Evolutionary conservation across 2,797 vertebrate genomes (phyloP), one percentile per base, ranked within the genome.

Genomic region (Numenius phaeopus): DNA sequence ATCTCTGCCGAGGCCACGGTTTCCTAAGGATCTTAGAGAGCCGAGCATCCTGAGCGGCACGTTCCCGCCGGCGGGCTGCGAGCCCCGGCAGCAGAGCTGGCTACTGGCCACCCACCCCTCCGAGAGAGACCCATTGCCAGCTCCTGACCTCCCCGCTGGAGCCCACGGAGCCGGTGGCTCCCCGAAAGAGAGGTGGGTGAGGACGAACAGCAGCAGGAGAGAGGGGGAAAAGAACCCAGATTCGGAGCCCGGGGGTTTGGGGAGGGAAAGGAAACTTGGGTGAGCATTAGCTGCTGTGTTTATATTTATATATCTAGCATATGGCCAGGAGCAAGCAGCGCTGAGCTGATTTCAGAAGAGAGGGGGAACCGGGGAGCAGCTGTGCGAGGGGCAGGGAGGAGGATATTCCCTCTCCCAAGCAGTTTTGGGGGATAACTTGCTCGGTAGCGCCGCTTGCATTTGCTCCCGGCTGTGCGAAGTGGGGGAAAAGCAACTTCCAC

Each of bases 101-200:
- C 69, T 37, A 9, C 47, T 1, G 5, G 69, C 17, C 42, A 61
- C 27, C 27, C 59, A 8, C 7, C 42, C 61, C 37, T 46, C 9
- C 7, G 2, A 39, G 39, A 4, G 27, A 19, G 16, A 44, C 22
- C 67, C 78, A 0, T 34, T 62, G 24, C 23, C 82, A 23, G 79
- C 82, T 39, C 71, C 77, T 4, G 3, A 65, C 24, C 30, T 40
- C 75, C n/a, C 30, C 22, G 16, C 34, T 5, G 61, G 55, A 83
- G 66, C 66, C 58, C 58, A 19, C n/a, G 7, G 47, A 49, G 2
- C 44, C 20, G 2, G 24, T 2, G 4, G 82, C 69, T 81, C n/a
- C 79, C 10, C 9, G 8, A 11, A 9, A 59, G 40, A 95, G 86
- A 94, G 95, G 93, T 95, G 94, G 91, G 95, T 91, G 89, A 88